A percentile compares a stretch with the other conserved stretches of the same genome.
These are phyloP conservation scores for Carlito syrichta DNA, from an alignment of 2,113 vertebrate species.

Conservation along the genomic window DNA sequence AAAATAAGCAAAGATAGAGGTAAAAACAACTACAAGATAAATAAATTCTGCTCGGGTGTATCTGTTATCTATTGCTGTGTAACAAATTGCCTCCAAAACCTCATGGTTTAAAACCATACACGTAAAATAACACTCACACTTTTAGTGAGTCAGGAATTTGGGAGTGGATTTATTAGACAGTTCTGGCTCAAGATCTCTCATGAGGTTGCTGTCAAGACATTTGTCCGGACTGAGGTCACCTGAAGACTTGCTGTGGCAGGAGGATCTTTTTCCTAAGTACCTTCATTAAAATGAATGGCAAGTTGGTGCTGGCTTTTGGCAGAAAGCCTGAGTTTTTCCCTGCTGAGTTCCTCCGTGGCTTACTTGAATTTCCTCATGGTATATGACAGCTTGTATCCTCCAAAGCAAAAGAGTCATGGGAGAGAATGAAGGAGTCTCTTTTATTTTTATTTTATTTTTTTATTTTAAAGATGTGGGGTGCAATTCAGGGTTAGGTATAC, in stretches of 20 bases:
- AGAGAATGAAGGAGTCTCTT: background rate
- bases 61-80: background rate
- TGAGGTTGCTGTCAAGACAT: background rate
- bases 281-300: background rate
- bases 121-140: background rate
- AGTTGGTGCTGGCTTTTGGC: background rate
- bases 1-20: background rate
- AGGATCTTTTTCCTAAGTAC: background rate
- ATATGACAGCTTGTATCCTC: background rate
- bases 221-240: background rate
- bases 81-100: conserved; percentile 26
- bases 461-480: too few relatives aligned
- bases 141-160: background rate
- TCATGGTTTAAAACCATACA: background rate
- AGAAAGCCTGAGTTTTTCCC: background rate
- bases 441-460: too few relatives aligned
- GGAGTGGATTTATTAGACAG: background rate
- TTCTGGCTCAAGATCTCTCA: background rate
- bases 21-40: background rate
- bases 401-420: background rate
- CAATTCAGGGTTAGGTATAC: too few relatives aligned
- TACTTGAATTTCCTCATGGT: background rate
- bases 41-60: background rate
- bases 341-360: background rate
- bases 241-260: background rate